Evolutionary conservation across 1,140 invertebrate species (phyloP).

Genomic region (Drosophila grimshawi): DNA sequence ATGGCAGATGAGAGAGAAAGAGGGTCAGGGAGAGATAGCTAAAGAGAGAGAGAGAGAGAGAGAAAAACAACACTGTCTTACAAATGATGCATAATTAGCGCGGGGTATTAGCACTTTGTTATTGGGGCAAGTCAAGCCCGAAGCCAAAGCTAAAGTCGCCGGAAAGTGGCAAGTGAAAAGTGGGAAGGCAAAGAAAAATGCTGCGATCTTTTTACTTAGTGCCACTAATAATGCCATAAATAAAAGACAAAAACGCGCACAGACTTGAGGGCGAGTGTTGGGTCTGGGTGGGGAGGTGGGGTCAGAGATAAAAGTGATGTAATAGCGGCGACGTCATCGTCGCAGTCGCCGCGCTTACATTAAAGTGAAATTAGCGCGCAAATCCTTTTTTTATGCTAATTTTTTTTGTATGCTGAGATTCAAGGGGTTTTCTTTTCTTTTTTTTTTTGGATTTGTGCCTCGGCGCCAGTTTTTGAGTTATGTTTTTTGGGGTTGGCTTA

Average conservation of each 20-base stretch:
- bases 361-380: constrained; percentile 82
- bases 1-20: background rate
- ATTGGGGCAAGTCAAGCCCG: constrained; percentile 52
- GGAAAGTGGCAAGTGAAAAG: constrained; percentile 21
- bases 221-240: constrained; percentile 81
- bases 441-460: constrained; percentile 32
- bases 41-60: background rate
- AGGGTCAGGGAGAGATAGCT: background rate
- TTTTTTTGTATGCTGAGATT: constrained; percentile 47
- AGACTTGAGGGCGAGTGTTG: background rate
- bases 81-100: constrained; percentile 81
- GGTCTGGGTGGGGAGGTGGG: background rate
- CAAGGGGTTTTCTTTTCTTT: constrained; percentile 38
- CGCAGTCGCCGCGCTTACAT: constrained; percentile 60
- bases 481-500: constrained; percentile 75
- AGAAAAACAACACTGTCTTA: constrained; percentile 51
- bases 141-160: constrained; percentile 28
- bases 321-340: constrained; percentile 76
- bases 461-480: constrained; percentile 73
- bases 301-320: constrained; percentile 75
- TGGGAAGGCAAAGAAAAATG: constrained; percentile 46
- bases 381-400: constrained; percentile 83
- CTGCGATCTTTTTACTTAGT: constrained; percentile 72
- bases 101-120: constrained; percentile 80
- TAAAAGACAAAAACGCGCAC: constrained; percentile 56